phyloP scores from a whole-genome alignment of 2,888 invertebrate genomes.

The Clitarchus hookeri region DNA sequence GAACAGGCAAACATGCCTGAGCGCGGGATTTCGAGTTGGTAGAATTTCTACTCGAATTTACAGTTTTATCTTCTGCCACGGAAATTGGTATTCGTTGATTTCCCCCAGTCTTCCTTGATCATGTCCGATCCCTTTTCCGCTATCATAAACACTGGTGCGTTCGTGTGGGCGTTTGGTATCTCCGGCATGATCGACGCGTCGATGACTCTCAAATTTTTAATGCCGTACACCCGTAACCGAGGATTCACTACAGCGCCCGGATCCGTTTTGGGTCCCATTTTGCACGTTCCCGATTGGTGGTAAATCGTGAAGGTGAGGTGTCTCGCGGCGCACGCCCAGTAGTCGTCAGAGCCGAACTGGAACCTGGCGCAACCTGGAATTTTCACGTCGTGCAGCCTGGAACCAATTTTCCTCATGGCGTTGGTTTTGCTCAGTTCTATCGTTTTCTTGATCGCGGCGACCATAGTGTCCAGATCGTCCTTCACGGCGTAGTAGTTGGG shows the following conservation, averaged over 20 bases:
- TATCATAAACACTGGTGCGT: conserved; percentile 78
- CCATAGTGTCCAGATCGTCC: conserved; percentile 49
- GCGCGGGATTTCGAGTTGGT: no score
- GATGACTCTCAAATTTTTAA: conserved; percentile 70
- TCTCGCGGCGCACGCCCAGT: conserved; percentile 70
- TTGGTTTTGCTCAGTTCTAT: conserved; percentile 57
- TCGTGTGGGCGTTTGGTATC: conserved; percentile 76
- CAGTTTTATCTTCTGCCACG: background rate
- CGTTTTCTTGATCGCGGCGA: conserved; percentile 60
- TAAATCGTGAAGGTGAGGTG: conserved; percentile 72
- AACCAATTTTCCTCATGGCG: conserved; percentile 62
- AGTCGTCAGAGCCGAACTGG: conserved; percentile 66
- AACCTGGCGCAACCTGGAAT: conserved; percentile 63
- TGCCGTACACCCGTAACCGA: conserved; percentile 66
- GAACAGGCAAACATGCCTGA: no score
- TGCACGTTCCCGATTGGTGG: conserved; percentile 69
- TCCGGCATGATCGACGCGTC: conserved; percentile 82
- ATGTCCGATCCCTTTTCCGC: conserved; percentile 78
- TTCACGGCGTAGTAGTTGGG: conserved; percentile 79
- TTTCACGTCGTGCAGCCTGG: conserved; percentile 59
- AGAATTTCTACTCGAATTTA: background rate
- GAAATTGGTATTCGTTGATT: background rate
- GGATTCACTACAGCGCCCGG: conserved; percentile 68
- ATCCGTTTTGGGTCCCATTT: conserved; percentile 65
- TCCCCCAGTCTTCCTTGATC: conserved; percentile 63